phyloP scores from a whole-genome alignment of 2,888 invertebrate species.

The Macrosoma leucophasiata region DNA sequence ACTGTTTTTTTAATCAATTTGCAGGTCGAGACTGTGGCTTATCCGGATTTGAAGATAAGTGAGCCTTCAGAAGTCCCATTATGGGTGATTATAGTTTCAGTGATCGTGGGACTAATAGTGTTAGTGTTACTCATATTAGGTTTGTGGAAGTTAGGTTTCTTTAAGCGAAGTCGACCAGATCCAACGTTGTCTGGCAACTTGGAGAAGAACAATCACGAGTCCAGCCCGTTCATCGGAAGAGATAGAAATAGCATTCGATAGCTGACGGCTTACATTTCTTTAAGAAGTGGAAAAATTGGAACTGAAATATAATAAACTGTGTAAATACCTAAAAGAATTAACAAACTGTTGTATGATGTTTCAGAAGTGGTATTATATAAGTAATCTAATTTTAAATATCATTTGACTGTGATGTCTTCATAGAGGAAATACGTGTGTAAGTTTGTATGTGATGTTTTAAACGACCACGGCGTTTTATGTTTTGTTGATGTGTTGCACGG shows the following conservation, averaged over 20 bases:
- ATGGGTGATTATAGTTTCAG: conserved; percentile 91
- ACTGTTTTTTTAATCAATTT: conserved; percentile 19
- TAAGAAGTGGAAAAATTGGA: conserved; percentile 20
- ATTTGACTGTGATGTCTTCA: conserved; percentile 74
- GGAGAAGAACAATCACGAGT: conserved; percentile 82
- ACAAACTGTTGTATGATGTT: conserved; percentile 22
- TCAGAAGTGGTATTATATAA: conserved; percentile 19
- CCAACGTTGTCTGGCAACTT: conserved; percentile 87
- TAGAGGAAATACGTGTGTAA: conserved; percentile 60
- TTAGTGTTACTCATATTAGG: conserved; percentile 86
- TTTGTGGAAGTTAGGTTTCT: conserved; percentile 93
- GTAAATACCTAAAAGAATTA: conserved; percentile 27
- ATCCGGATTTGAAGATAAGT: conserved; percentile 86
- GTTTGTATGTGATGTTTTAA: conserved; percentile 59
- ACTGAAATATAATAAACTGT: conserved; percentile 28
- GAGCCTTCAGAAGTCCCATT: conserved; percentile 85
- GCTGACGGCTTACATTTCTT: conserved; percentile 32
- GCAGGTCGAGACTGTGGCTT: conserved; percentile 88
- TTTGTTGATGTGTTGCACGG: conserved; percentile 57
- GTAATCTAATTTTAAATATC: conserved; percentile 38
- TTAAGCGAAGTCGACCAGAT: conserved; percentile 89
- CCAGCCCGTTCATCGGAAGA: conserved; percentile 77
- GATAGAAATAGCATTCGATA: conserved; percentile 67
- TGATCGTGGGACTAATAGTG: conserved; percentile 88
- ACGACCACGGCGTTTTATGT: conserved; percentile 43